Conservation (phyloP, 2,113 vertebrate species). For the Oryzias celebensis region DNA sequence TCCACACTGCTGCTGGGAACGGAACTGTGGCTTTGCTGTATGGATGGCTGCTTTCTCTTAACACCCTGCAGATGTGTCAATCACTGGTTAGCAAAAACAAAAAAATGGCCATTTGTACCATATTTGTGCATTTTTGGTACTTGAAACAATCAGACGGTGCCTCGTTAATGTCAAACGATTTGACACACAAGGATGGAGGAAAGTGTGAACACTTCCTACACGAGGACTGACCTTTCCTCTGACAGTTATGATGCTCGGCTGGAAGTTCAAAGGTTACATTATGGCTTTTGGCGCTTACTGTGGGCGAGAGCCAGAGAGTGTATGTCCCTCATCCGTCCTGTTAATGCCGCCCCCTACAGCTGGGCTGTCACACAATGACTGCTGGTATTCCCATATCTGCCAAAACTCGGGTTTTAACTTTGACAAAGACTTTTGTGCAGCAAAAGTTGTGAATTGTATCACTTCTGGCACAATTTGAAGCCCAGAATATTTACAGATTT, state of each 20-base stretch:
- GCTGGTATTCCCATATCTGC: conserved; percentile 21
- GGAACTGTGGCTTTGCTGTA: not conserved
- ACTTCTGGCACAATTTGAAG: too few relatives aligned
- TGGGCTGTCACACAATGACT: conserved; percentile 20
- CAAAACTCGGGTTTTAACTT: too few relatives aligned
- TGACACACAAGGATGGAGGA: too few relatives aligned
- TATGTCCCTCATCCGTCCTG: not conserved
- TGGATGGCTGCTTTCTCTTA: not conserved
- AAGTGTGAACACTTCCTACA: not conserved
- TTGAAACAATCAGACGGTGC: too few relatives aligned
- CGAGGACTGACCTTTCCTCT: conserved; percentile 7
- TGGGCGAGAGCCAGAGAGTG: conserved; percentile 16
- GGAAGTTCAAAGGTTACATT: conserved; percentile 57
- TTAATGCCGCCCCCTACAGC: conserved; percentile 27
- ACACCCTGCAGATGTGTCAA: not conserved
- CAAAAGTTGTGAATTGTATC: too few relatives aligned
- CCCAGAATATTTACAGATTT: too few relatives aligned
- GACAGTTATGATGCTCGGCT: conserved; percentile 49
- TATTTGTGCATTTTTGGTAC: too few relatives aligned
- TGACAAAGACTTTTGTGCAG: too few relatives aligned
- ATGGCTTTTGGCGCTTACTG: conserved; percentile 21
- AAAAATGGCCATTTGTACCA: too few relatives aligned
- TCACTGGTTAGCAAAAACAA: too few relatives aligned
- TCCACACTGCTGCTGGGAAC: not conserved
- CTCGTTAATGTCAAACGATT: too few relatives aligned